phyloP scores from a whole-genome alignment of 2,797 vertebrate species.

The Enteromius thamalakanensis region DNA sequence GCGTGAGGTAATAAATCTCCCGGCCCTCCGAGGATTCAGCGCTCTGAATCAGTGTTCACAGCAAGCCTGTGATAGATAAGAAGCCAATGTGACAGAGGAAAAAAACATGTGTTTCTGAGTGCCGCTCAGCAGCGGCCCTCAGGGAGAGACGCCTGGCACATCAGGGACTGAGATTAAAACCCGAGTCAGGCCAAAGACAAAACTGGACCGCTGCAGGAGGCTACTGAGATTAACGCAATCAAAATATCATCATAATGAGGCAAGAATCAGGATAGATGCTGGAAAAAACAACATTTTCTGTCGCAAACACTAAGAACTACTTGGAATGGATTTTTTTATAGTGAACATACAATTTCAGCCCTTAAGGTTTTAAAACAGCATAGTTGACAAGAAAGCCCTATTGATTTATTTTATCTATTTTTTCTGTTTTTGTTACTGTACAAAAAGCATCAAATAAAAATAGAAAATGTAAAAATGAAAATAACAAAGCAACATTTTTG shows the following conservation, averaged over 20 bases:
- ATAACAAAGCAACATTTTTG: background rate
- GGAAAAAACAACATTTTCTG: background rate
- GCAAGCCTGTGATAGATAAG: constrained; percentile 70
- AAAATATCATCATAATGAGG: background rate
- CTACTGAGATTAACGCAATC: background rate
- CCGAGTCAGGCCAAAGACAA: background rate
- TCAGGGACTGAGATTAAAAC: background rate
- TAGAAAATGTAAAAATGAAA: background rate
- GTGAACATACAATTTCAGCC: background rate
- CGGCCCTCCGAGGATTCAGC: constrained; percentile 71
- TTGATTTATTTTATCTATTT: background rate
- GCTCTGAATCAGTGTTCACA: constrained; percentile 73
- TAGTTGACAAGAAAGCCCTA: background rate
- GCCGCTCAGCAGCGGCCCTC: constrained; percentile 8
- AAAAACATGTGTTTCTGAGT: constrained; percentile 40
- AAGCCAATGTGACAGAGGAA: constrained; percentile 64
- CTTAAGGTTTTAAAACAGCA: background rate
- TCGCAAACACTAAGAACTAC: background rate
- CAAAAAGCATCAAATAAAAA: background rate
- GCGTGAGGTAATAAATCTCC: constrained; percentile 77
- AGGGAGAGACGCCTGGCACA: background rate
- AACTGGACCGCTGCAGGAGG: background rate
- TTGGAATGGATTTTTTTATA: background rate
- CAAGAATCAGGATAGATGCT: background rate
- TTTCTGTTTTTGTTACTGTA: background rate